A percentile compares a stretch with the other conserved stretches of the same genome.
Evolutionary conservation across 2,113 vertebrate genomes (phyloP).

Genomic region (Nycticryphes semicollaris): DNA sequence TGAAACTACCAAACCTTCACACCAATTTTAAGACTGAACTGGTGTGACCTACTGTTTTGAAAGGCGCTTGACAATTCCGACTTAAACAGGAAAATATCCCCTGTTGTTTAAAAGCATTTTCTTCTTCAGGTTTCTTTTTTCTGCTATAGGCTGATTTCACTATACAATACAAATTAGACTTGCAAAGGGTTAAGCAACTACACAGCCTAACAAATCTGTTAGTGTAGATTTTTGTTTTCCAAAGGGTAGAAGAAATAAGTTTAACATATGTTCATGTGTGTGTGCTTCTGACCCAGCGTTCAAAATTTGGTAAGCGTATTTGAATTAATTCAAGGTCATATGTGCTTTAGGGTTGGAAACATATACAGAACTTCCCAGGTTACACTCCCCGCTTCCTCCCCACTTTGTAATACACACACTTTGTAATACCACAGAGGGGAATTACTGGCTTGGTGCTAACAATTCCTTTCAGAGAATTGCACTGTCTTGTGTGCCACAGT

Average conservation of each 20-base stretch:
- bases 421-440: constrained; percentile 39
- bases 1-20: constrained; percentile 47
- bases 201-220: neutral
- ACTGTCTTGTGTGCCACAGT: neutral
- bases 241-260: neutral
- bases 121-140: constrained; percentile 2
- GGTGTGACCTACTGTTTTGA: constrained; percentile 47
- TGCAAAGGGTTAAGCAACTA: constrained; percentile 41
- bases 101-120: constrained; percentile 68
- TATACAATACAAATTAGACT: neutral
- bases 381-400: neutral
- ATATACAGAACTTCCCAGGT: neutral
- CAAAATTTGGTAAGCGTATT: neutral
- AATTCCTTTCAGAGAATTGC: constrained; percentile 43
- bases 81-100: constrained; percentile 59
- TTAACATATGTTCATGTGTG: neutral
- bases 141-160: neutral
- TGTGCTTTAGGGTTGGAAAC: neutral
- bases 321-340: constrained; percentile 17
- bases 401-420: neutral
- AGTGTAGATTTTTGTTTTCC: constrained; percentile 20
- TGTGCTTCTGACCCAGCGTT: neutral
- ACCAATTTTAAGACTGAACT: constrained; percentile 58
- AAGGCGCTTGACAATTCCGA: constrained; percentile 54
- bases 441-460: constrained; percentile 9